These are phyloP conservation scores for Blomia tropicalis DNA, from an alignment of 2,888 invertebrate species.

Conservation along the genomic window DNA sequence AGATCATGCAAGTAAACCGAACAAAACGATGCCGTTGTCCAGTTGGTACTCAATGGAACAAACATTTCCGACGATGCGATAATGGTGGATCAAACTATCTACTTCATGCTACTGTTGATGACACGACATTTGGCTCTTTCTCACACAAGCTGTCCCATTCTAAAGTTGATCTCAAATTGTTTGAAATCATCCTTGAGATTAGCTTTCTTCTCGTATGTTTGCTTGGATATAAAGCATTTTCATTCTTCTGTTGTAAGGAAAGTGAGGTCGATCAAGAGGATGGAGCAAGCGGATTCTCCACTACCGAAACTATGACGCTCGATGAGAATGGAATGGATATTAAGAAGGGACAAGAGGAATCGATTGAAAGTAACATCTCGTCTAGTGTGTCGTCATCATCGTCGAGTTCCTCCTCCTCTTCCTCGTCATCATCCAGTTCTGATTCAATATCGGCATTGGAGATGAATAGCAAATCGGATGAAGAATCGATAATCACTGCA, in stretches of 20 bases:
- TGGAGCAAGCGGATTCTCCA: not conserved
- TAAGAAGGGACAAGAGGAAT: not conserved
- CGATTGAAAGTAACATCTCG: not conserved
- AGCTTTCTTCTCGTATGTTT: constrained; percentile 19
- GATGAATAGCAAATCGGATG: constrained; percentile 7
- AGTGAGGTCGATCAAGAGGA: not conserved
- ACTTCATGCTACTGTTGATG: not conserved
- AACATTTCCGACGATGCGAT: constrained; percentile 15
- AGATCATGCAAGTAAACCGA: not conserved
- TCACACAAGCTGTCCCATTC: not conserved
- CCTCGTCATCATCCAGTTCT: not conserved
- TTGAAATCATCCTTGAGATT: constrained; percentile 20
- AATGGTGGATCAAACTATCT: not conserved
- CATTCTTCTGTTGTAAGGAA: constrained; percentile 16
- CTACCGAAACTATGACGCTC: not conserved
- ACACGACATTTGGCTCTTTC: not conserved
- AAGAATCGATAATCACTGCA: constrained; percentile 21
- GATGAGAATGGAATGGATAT: not conserved
- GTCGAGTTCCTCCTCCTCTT: not conserved
- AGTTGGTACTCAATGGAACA: constrained; percentile 18
- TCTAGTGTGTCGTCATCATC: not conserved
- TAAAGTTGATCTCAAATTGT: constrained; percentile 17
- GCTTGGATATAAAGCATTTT: constrained; percentile 19
- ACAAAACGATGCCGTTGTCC: constrained; percentile 20
- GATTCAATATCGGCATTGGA: not conserved